Evolutionary conservation across 2,888 invertebrate genomes (phyloP), one percentile per base, ranked within the genome.

Genomic region (Nebria brevicollis): DNA sequence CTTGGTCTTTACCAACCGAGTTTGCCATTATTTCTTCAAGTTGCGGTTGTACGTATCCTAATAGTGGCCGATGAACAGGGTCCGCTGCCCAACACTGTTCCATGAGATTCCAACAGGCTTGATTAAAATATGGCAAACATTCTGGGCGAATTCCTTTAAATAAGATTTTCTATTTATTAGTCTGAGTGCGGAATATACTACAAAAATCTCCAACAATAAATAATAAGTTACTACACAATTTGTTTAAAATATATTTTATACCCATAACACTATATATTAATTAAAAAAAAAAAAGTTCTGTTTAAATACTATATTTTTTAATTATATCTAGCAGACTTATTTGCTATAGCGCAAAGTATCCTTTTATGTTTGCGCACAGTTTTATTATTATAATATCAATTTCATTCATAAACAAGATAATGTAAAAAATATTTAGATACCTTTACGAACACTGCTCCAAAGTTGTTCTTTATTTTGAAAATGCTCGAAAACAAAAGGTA

Each of bases 401-500:
- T 20, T 20, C 0, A 66, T 70, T 6, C 6, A 25, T 0, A 70
- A 13, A 4, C 10, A 70, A 7, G 11, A 70, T 26, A 15, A 34
- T 26, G 2, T 70, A 70, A 82, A 66, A 70, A 15, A 79, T 68
- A 34, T 34, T 54, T 54, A 5, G 54, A 86, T 86, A 96, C 96
- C 96, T 93, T 93, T 93, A 86, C 93, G 93, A 0, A 97, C 97
- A 87, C 93, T 94, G 81, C 91, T 94, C 96, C 96, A 97, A 0
- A 97, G 89, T 86, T 96, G 95, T 87, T 97, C 96, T 86, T 96
- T 96, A 85, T 94, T 96, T 85, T 94, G 94, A 87, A 95, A 96
- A 84, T 93, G 93, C 87, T 96, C 96, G 87, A 96, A 97, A 5
- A 94, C 93, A 72, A 92, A 92, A 0, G 97, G 97, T 82, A 97